Conservation (phyloP, 2,113 vertebrate species). For the Mobula birostris region DNA sequence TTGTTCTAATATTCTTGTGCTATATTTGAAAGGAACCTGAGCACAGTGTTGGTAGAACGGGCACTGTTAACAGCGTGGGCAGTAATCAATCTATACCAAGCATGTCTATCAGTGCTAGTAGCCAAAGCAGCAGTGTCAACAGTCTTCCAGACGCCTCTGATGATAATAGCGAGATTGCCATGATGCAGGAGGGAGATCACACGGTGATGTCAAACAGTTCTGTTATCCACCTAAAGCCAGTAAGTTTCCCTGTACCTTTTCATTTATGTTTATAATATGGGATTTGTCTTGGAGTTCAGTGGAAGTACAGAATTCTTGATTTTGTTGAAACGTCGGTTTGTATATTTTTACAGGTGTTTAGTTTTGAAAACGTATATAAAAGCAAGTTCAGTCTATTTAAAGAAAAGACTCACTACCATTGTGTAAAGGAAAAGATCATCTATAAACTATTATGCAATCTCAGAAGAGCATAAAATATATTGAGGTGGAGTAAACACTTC, state of each 20-base stretch:
- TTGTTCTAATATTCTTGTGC: conserved; percentile 19
- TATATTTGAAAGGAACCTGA: conserved; percentile 74
- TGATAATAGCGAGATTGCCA: conserved; percentile 89
- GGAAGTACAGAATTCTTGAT: background rate
- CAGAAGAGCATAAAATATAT: too few species aligned
- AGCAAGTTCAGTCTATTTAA: background rate
- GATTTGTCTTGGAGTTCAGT: background rate
- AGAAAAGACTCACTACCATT: too few species aligned
- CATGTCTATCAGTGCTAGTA: conserved; percentile 98
- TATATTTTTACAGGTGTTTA: background rate
- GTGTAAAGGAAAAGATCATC: too few species aligned
- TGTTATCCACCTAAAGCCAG: conserved; percentile 88
- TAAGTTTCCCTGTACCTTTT: conserved; percentile 50
- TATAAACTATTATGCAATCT: too few species aligned
- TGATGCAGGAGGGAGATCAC: conserved; percentile 84
- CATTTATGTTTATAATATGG: background rate
- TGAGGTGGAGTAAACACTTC: too few species aligned
- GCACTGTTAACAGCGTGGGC: conserved; percentile 96
- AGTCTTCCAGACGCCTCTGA: conserved; percentile 88
- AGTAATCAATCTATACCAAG: conserved; percentile 98
- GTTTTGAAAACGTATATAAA: background rate
- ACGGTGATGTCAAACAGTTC: conserved; percentile 98
- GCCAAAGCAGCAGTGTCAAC: conserved; percentile 98
- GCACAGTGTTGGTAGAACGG: conserved; percentile 76
- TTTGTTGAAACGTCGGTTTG: background rate